phyloP scores from a whole-genome alignment of 2,888 invertebrate species.

The Lordiphosa andalusiaca region DNA sequence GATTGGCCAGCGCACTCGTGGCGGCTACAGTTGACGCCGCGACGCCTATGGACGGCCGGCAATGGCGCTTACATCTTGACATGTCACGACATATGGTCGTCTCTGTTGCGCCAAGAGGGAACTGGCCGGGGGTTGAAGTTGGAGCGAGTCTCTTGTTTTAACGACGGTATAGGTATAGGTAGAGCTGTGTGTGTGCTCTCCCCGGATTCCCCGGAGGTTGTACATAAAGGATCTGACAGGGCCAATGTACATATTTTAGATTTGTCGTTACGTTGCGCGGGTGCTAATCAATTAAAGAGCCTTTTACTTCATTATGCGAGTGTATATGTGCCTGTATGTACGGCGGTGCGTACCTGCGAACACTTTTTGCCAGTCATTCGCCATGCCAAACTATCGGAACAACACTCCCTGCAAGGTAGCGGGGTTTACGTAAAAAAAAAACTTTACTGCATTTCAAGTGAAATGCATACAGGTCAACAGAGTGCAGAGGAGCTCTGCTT shows the following conservation, averaged over 20 bases:
- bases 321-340: not conserved
- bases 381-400: no score
- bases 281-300: slow-evolving; percentile 8
- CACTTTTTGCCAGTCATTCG: no score
- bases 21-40: not conserved
- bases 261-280: slow-evolving; percentile 6
- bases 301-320: slow-evolving; percentile 4
- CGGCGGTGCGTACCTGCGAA: not conserved
- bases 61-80: slow-evolving; percentile 1
- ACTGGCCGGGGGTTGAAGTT: not conserved
- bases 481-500: not conserved
- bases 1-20: not conserved
- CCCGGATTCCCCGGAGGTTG: slow-evolving; percentile 3
- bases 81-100: not conserved
- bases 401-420: no score
- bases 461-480: not conserved
- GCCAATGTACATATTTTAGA: slow-evolving; percentile 9
- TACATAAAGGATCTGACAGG: slow-evolving; percentile 6
- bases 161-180: not conserved
- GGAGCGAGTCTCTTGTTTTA: slow-evolving; percentile 4
- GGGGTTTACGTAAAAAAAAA: no score
- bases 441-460: no score
- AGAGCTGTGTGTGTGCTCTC: not conserved
- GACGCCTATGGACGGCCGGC: not conserved
- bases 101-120: slow-evolving; percentile 1